Base-by-base conservation (phyloP, 2,797 vertebrate genomes). In the Enteromius trimaculatus region DNA sequence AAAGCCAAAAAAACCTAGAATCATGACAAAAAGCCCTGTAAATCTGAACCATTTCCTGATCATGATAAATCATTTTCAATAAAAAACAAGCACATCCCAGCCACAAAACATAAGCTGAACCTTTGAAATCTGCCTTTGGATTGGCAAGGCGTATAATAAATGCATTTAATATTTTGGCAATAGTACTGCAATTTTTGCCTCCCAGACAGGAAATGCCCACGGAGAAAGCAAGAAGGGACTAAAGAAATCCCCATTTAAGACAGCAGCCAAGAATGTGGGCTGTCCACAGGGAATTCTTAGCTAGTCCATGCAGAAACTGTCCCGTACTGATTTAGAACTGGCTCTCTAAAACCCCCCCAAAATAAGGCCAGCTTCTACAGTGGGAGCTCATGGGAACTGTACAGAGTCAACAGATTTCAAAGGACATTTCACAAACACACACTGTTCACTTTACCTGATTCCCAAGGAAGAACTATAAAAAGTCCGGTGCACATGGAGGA, bases 381-480 rank as follows among this genome's bases (percentile, higher is more conserved):
- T 13, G 37, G 23, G 17, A 51, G 31, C 60, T 78, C 26, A 34
- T 80, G 71, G 71, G 77, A 83, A 74, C 44, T 14, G 49, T 21
- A 39, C 8, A 58, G 49, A 82, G 80, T 87, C 85, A 92, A 91
- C 92, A 91, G 92, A 86, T 92, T 93, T 91, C 93, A 91, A 87
- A 60, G 85, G 9, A 87, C 89, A 82, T 26, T 42, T 85, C 87
- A 86, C 88, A 79, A 87, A 90, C 88, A 87, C 65, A 69, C 65
- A 69, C 90, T 90, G 90, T 91, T 92, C 93, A 98, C 97, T 96
- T 97, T 99, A 99, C 98, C 98, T 99, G 98, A 94, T 99, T 99
- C 95, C 98, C 98, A 95, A 99, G 98, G 98, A 99, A 99, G 97
- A 99, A 99, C 98, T 99, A 98, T 0, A 96, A 94, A 89, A 95